Conservation (phyloP, 2,888 invertebrate species). For the Limulus polyphemus region DNA sequence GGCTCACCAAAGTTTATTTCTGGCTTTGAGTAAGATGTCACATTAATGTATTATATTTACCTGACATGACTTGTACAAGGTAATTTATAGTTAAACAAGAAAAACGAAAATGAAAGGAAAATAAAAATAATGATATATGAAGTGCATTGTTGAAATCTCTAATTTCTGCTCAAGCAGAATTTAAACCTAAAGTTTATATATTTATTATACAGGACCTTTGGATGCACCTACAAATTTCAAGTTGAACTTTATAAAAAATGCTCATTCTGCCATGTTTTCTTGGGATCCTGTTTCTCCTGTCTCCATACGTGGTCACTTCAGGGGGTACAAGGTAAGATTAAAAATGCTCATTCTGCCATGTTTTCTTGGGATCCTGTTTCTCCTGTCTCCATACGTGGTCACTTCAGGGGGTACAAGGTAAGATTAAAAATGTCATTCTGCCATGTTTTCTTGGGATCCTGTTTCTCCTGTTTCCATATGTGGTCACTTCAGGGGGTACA, state of each 20-base stretch:
- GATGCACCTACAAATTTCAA: constrained; percentile 73
- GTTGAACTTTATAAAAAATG: constrained; percentile 58
- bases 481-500: constrained; percentile 91
- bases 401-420: constrained; percentile 80
- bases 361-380: constrained; percentile 81
- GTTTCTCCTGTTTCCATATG: constrained; percentile 65
- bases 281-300: constrained; percentile 76
- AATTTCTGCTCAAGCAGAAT: too few relatives aligned
- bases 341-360: constrained; percentile 66
- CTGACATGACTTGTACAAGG: too few relatives aligned
- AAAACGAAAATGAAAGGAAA: too few relatives aligned
- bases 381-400: constrained; percentile 66
- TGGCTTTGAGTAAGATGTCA: too few relatives aligned
- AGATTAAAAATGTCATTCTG: constrained; percentile 59
- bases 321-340: constrained; percentile 66
- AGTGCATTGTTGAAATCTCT: too few relatives aligned
- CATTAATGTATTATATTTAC: too few relatives aligned
- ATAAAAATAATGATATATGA: too few relatives aligned
- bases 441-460: constrained; percentile 74
- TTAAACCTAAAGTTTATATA: too few relatives aligned
- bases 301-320: constrained; percentile 78
- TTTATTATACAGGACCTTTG: constrained; percentile 46
- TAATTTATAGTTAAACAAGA: too few relatives aligned
- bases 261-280: constrained; percentile 67
- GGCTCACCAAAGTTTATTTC: too few relatives aligned